phyloP scores from a whole-genome alignment of 1,140 invertebrate genomes.

The Spodoptera litura region DNA sequence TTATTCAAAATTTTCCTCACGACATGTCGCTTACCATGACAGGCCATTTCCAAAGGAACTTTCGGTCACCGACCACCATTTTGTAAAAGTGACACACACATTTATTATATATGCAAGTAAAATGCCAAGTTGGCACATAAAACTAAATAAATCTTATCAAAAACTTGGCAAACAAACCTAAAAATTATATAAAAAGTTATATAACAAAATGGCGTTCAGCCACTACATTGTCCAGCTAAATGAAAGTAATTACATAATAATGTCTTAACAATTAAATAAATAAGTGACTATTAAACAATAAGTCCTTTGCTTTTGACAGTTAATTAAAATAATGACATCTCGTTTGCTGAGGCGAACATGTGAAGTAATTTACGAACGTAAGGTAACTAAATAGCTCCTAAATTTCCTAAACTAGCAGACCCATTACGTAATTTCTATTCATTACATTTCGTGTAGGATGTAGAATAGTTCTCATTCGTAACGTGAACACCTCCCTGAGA shows the following conservation, averaged over 20 bases:
- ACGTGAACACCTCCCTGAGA: too few relatives aligned
- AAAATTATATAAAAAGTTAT: too few relatives aligned
- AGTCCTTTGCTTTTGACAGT: constrained; percentile 3
- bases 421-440: not conserved
- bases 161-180: not conserved
- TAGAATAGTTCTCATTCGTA: too few relatives aligned
- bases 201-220: not conserved
- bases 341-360: not conserved
- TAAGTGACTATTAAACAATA: not conserved
- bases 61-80: too few relatives aligned
- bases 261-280: not conserved
- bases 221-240: not conserved
- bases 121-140: too few relatives aligned
- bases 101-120: too few relatives aligned
- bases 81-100: too few relatives aligned
- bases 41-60: too few relatives aligned
- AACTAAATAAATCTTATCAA: not conserved
- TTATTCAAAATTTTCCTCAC: too few relatives aligned
- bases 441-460: not conserved
- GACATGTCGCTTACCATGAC: too few relatives aligned
- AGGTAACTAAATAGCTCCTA: not conserved
- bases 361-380: constrained; percentile 6
- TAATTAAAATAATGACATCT: constrained; percentile 15
- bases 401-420: not conserved
- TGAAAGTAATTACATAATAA: not conserved